Evolutionary conservation across 1,140 invertebrate species (phyloP), one percentile per base, ranked within the genome.

Genomic region (Drosophila prosaltans): DNA sequence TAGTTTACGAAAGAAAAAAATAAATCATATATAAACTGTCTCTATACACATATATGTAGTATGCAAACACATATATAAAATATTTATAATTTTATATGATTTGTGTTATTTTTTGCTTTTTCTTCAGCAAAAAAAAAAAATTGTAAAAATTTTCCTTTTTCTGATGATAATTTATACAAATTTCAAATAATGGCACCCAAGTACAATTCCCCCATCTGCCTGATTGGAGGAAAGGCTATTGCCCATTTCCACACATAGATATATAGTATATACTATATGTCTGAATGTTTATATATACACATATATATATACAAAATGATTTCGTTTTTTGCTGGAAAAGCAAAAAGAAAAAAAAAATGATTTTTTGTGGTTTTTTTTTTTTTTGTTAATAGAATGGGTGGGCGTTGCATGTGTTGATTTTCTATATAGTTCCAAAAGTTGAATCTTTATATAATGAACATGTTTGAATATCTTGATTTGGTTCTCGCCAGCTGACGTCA

Each of bases 401-500:
- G 79, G 81, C 81, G 79, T 78, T 72, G 51, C 36, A 61, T 79
- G 43, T 69, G 59, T 61, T 75, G 26, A 11, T 57, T 39, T 28
- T 72, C 39, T 36, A 61, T 54, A 73, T 72, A 72, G 68, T 78
- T 88, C 80, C 72, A 83, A 68, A 69, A 74, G 32, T 36, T 36
- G 21, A 21, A 51, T 51, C 8, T 43, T 59, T 43, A 59, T 45
- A 73, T 79, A 60, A 74, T 78, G 64, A 64, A 74, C 72, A 71
- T 79, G 73, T 61, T 77, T 57, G 32, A 64, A 64, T 69, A 51
- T 65, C 43, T 54, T 24, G 67, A 69, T 41, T 45, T 68, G 32
- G 6, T 36, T 36, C 6, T 36, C 6, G 32, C 32, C 32, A 36
- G 65, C 78, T 85, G 82, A 86, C 83, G 83, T 86, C 83, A 88